Evolutionary conservation across 1,140 invertebrate genomes (phyloP).

Genomic region (Lordiphosa clarofinis): DNA sequence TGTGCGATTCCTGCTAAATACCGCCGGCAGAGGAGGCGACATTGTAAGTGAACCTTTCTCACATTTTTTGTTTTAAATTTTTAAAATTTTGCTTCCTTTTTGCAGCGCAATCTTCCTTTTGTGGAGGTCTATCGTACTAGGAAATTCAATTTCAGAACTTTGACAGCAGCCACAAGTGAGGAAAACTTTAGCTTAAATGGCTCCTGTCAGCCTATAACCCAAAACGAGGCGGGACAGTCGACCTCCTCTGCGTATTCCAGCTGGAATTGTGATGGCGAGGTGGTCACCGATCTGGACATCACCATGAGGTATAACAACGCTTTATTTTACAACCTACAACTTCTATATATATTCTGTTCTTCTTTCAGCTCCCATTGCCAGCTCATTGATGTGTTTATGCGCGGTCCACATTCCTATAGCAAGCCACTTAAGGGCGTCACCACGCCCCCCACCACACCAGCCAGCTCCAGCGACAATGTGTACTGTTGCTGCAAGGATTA

Average conservation of each 20-base stretch:
- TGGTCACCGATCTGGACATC: conserved; percentile 85
- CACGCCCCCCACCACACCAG: conserved; percentile 41
- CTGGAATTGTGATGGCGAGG: conserved; percentile 94
- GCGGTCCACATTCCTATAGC: conserved; percentile 78
- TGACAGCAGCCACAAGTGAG: conserved; percentile 52
- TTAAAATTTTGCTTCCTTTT: conserved; percentile 43
- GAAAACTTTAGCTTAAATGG: conserved; percentile 66
- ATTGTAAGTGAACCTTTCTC: conserved; percentile 81
- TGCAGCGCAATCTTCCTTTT: conserved; percentile 85
- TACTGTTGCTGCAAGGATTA: conserved; percentile 69
- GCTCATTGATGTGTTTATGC: conserved; percentile 82
- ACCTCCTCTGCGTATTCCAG: conserved; percentile 80
- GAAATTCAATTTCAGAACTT: conserved; percentile 86
- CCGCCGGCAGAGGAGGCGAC: conserved; percentile 82
- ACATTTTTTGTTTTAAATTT: too few species aligned
- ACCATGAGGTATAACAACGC: conserved; percentile 84
- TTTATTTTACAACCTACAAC: too few species aligned
- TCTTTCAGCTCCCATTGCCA: conserved; percentile 81
- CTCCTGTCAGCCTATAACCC: conserved; percentile 62
- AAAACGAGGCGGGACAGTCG: conserved; percentile 28
- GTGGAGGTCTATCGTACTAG: conserved; percentile 88
- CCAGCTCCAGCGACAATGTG: conserved; percentile 65
- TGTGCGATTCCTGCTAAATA: conserved; percentile 85
- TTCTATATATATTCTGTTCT: not conserved
- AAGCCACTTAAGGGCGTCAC: conserved; percentile 44